phyloP scores from a whole-genome alignment of 2,797 vertebrate species.

The Phrynocephalus guinanensis region DNA sequence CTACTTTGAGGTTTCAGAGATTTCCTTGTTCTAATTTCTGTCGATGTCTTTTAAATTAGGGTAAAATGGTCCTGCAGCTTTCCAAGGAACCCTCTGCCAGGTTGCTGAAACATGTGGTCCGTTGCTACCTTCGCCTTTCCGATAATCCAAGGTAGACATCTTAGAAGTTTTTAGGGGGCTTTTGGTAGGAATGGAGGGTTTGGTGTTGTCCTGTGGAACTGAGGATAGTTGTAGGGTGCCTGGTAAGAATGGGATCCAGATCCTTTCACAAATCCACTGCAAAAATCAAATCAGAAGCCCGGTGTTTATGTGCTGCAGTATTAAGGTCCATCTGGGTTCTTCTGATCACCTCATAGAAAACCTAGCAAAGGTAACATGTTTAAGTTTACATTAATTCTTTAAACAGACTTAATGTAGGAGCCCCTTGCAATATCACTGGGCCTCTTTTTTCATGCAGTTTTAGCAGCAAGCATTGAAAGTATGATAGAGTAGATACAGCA shows the following conservation, averaged over 20 bases:
- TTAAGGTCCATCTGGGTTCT: neutral
- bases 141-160: conserved; percentile 96
- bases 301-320: neutral
- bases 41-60: conserved; percentile 76
- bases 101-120: conserved; percentile 95
- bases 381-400: neutral
- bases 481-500: too few species aligned
- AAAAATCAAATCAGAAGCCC: neutral
- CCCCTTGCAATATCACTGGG: neutral
- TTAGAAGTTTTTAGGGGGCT: conserved; percentile 61
- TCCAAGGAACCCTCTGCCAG: conserved; percentile 97
- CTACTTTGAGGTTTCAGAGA: too few species aligned
- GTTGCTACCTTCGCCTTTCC: conserved; percentile 97
- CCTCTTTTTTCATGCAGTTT: neutral
- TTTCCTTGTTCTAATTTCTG: neutral
- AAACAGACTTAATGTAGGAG: neutral
- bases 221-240: neutral
- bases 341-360: neutral
- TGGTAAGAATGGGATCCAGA: neutral
- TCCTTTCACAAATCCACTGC: conserved; percentile 26
- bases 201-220: neutral
- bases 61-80: conserved; percentile 98
- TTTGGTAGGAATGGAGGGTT: neutral
- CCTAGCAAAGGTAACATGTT: neutral
- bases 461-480: neutral